A percentile compares a stretch with the other conserved stretches of the same genome.
Conservation (phyloP, 1,140 invertebrate species). For the Latrodectus geometricus region DNA sequence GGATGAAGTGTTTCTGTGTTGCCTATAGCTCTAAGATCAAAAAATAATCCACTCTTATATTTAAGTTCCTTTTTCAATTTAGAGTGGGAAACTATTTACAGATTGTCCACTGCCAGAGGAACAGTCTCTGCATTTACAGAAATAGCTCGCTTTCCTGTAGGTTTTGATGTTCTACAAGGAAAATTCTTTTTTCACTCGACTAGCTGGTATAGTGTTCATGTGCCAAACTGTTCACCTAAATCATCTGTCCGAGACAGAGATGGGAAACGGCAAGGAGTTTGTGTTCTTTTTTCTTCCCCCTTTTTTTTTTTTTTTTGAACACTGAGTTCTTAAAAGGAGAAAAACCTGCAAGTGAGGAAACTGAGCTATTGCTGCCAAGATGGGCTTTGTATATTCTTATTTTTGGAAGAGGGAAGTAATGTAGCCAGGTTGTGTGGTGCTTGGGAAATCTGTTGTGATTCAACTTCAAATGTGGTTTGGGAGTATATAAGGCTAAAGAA, state of each 20-base stretch:
- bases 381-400: slow-evolving; percentile 51
- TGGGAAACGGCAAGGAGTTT: slow-evolving; percentile 10
- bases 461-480: slow-evolving; percentile 49
- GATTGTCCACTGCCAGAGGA: too few species aligned
- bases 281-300: not conserved
- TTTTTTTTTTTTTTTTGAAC: not conserved
- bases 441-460: slow-evolving; percentile 28
- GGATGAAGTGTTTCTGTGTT: not conserved
- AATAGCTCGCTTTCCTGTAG: slow-evolving; percentile 56
- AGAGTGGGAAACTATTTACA: not conserved
- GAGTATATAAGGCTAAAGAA: not conserved
- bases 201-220: slow-evolving; percentile 61
- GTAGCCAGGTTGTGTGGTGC: slow-evolving; percentile 56
- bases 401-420: slow-evolving; percentile 44
- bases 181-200: slow-evolving; percentile 22
- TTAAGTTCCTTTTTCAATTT: not conserved
- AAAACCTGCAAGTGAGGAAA: slow-evolving; percentile 36
- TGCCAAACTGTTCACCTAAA: slow-evolving; percentile 48
- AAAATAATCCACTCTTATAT: not conserved
- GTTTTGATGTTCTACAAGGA: slow-evolving; percentile 13
- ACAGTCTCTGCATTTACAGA: not conserved
- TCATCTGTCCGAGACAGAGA: not conserved
- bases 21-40: not conserved
- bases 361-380: slow-evolving; percentile 53
- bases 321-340: not conserved